These are phyloP conservation scores for Sipha flava DNA, from an alignment of 1,140 invertebrate species.

Conservation along the genomic window DNA sequence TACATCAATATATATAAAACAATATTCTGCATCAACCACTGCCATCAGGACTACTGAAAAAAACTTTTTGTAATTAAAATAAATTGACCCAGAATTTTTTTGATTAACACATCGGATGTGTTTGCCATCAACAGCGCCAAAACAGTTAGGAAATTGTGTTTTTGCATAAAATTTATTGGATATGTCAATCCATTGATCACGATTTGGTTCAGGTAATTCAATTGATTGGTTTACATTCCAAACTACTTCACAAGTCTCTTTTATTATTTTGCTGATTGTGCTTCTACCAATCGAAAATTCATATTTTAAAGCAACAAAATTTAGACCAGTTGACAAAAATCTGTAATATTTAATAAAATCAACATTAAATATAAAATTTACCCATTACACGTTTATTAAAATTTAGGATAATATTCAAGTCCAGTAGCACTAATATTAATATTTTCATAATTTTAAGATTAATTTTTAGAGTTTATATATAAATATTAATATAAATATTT, in stretches of 20 bases:
- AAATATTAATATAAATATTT: no score
- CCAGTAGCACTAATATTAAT: no score
- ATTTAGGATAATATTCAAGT: no score
- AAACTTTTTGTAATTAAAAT: no score
- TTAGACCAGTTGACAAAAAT: conserved; percentile 36
- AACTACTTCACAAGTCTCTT: conserved; percentile 35
- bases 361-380: no score
- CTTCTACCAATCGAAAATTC: conserved; percentile 35
- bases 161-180: background rate
- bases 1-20: conserved; percentile 4
- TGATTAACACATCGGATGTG: conserved; percentile 22
- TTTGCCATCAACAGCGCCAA: background rate
- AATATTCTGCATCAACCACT: background rate
- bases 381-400: no score
- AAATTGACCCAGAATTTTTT: background rate
- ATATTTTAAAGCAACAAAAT: conserved; percentile 36
- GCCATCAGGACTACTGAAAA: no score
- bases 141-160: background rate
- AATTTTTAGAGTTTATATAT: no score
- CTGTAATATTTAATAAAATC: no score
- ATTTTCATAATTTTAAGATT: no score
- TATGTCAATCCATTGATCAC: background rate
- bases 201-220: background rate
- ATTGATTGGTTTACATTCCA: background rate
- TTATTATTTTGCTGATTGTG: conserved; percentile 37